Conservation (phyloP, 2,797 vertebrate species). For the Sphaeramia orbicularis region DNA sequence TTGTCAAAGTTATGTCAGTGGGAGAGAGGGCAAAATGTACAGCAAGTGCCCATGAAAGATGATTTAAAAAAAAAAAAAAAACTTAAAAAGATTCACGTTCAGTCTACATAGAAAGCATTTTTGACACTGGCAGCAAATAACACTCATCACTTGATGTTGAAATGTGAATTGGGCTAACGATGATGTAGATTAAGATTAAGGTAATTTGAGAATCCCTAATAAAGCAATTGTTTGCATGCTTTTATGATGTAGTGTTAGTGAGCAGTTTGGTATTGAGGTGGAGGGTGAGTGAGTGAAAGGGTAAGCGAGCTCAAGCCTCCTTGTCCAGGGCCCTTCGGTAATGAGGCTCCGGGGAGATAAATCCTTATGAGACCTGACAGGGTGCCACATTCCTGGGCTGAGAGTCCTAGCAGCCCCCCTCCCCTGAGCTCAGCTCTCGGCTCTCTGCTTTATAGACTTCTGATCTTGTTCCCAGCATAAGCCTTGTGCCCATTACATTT, state of each 20-base stretch:
- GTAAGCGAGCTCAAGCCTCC: conserved; percentile 54
- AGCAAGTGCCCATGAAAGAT: not conserved
- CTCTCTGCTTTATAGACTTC: conserved; percentile 62
- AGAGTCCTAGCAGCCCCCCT: conserved; percentile 69
- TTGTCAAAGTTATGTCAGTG: conserved; percentile 28
- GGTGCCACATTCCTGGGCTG: conserved; percentile 80
- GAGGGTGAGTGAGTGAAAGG: conserved; percentile 36
- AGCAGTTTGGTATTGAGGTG: conserved; percentile 19
- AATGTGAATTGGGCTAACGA: not conserved
- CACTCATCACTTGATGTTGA: no score
- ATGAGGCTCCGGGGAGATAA: conserved; percentile 80
- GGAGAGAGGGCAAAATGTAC: not conserved
- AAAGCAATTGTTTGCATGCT: conserved; percentile 24
- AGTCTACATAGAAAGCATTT: no score
- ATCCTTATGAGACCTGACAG: conserved; percentile 82
- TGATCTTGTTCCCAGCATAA: conserved; percentile 58
- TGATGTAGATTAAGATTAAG: conserved; percentile 2
- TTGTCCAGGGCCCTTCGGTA: conserved; percentile 68
- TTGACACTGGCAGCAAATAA: no score
- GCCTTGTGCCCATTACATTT: conserved; percentile 37
- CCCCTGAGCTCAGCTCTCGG: conserved; percentile 48
- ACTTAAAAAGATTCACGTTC: no score
- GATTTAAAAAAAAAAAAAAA: not conserved
- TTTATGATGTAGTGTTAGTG: conserved; percentile 18
- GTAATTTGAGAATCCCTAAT: conserved; percentile 12